Conservation (phyloP, 2,888 invertebrate genomes). For the Creontiades dilutus region DNA sequence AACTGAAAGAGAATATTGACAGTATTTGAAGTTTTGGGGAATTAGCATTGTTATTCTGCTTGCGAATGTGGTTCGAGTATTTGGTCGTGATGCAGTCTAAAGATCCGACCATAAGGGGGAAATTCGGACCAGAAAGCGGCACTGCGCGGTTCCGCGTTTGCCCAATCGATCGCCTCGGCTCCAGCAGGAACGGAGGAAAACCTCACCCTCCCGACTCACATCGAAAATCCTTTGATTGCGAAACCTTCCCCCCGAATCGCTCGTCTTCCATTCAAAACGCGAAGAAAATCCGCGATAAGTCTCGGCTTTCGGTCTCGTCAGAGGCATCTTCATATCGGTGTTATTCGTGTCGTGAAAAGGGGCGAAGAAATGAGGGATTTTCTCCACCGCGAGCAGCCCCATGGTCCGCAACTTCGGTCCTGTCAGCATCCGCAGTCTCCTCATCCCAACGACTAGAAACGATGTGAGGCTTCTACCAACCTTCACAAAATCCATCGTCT, state of each 20-base stretch:
- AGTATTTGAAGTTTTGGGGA: too few relatives aligned
- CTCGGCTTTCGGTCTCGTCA: neutral
- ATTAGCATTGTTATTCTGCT: too few relatives aligned
- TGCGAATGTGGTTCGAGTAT: neutral
- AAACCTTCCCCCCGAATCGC: constrained; percentile 40
- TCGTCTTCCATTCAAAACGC: neutral
- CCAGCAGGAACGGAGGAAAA: constrained; percentile 22
- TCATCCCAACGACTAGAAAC: constrained; percentile 64
- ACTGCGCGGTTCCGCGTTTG: constrained; percentile 74
- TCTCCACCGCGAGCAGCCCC: neutral
- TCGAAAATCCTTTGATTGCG: constrained; percentile 62
- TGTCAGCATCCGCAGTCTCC: constrained; percentile 35
- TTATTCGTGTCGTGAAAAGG: neutral
- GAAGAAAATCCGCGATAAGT: constrained; percentile 6
- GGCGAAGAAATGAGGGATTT: constrained; percentile 27
- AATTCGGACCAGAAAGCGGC: constrained; percentile 41
- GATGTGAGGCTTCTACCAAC: constrained; percentile 56
- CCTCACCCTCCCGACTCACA: constrained; percentile 43
- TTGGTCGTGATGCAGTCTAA: neutral
- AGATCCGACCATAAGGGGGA: neutral
- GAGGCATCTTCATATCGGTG: neutral
- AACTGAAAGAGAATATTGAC: too few relatives aligned
- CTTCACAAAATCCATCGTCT: constrained; percentile 50
- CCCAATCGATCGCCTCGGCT: constrained; percentile 73
- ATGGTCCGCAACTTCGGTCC: neutral